Evolutionary conservation across 2,797 vertebrate genomes (phyloP).

Genomic region (Pseudomugil tenellus): DNA sequence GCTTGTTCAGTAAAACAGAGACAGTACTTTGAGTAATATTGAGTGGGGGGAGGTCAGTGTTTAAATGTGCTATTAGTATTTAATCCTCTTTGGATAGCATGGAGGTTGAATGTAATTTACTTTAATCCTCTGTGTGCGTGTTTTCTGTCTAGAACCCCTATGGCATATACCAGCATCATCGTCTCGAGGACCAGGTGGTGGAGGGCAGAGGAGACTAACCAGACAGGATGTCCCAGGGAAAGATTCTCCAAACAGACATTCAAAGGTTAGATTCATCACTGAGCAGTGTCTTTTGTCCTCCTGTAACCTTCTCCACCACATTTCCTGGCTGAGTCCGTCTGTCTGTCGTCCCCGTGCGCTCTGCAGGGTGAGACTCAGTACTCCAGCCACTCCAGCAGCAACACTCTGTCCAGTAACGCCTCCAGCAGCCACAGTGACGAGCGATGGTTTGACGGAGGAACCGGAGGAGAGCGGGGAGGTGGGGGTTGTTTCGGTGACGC

Average conservation of each 20-base stretch:
- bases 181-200: constrained; percentile 76
- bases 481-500: constrained; percentile 72
- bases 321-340: neutral
- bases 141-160: constrained; percentile 85
- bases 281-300: neutral
- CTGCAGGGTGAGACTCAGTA: constrained; percentile 88
- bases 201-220: constrained; percentile 79
- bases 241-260: constrained; percentile 90
- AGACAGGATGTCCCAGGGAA: constrained; percentile 87
- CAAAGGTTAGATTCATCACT: constrained; percentile 83
- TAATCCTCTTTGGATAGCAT: constrained; percentile 72
- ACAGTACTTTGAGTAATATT: constrained; percentile 32
- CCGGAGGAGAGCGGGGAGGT: constrained; percentile 60
- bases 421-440: constrained; percentile 94
- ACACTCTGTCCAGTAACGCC: constrained; percentile 92
- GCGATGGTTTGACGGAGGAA: constrained; percentile 88
- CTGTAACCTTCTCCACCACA: neutral
- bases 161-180: constrained; percentile 88
- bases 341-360: constrained; percentile 15
- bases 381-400: constrained; percentile 95
- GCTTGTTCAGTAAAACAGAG: constrained; percentile 20
- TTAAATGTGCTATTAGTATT: constrained; percentile 71
- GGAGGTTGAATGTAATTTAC: constrained; percentile 61
- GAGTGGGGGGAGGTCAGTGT: constrained; percentile 49
- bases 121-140: constrained; percentile 60